phyloP scores from a whole-genome alignment of 2,888 invertebrate genomes.

The Sepiola atlantica region DNA sequence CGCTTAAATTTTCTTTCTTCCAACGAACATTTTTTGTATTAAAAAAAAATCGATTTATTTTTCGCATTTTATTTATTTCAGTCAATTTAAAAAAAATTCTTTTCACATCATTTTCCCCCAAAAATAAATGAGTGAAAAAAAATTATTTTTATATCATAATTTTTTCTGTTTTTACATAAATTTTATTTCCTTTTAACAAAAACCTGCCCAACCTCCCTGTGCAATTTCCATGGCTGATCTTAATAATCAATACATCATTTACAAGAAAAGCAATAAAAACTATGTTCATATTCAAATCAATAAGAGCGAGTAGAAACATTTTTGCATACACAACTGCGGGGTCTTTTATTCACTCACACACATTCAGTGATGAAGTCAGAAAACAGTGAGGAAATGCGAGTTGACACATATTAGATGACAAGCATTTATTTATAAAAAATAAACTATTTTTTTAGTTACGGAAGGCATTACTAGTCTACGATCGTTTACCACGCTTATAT shows the following conservation, averaged over 20 bases:
- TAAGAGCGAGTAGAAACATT: not conserved
- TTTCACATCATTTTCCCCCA: constrained; percentile 11
- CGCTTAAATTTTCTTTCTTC: not conserved
- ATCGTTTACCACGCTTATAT: too few species aligned
- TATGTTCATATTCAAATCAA: not conserved
- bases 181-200: not conserved
- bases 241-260: constrained; percentile 20
- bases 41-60: not conserved
- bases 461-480: too few species aligned
- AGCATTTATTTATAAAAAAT: not conserved
- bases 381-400: not conserved
- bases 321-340: not conserved
- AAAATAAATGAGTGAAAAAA: constrained; percentile 15
- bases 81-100: not conserved
- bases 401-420: not conserved
- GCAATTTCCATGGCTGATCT: not conserved
- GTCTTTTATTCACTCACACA: not conserved
- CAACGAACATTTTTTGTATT: not conserved
- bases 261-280: not conserved
- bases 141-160: constrained; percentile 32
- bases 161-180: not conserved
- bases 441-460: not conserved
- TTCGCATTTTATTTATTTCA: not conserved
- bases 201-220: not conserved
- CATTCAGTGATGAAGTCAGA: not conserved